These are phyloP conservation scores for Drosophila lini DNA, from an alignment of 1,140 invertebrate species.

Conservation along the genomic window DNA sequence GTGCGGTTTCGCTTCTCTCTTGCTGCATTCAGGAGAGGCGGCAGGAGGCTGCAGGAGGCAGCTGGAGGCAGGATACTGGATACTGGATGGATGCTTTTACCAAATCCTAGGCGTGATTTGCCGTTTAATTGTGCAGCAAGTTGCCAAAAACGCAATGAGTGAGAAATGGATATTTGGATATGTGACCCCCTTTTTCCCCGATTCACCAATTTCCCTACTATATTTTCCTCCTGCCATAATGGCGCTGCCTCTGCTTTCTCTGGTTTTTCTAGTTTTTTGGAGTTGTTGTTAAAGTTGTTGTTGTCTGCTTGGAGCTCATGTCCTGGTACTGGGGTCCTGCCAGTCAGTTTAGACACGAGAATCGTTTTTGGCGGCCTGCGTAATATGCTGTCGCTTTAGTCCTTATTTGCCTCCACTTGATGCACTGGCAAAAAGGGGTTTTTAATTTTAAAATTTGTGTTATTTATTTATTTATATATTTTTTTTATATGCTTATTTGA, in stretches of 20 bases:
- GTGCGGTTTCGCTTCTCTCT: conserved; percentile 48
- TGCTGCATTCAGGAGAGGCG: conserved; percentile 26
- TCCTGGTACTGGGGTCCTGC: conserved; percentile 27
- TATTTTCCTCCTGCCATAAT: conserved; percentile 7
- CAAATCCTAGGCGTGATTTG: conserved; percentile 76
- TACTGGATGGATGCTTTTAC: conserved; percentile 64
- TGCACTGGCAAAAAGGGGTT: background rate
- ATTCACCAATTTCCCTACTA: background rate
- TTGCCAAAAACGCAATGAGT: conserved; percentile 62
- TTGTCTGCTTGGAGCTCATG: conserved; percentile 11
- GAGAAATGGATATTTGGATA: conserved; percentile 62
- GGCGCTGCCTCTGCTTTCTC: conserved; percentile 13
- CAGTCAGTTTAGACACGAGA: conserved; percentile 53
- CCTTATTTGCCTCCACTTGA: background rate
- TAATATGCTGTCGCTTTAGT: conserved; percentile 22
- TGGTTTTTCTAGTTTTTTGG: background rate
- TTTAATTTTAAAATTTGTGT: background rate
- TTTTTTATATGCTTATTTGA: background rate
- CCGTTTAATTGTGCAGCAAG: conserved; percentile 79
- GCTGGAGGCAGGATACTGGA: conserved; percentile 18
- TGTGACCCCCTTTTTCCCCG: conserved; percentile 19
- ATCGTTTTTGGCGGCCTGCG: conserved; percentile 54
- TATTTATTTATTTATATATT: background rate
- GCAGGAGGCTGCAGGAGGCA: background rate
- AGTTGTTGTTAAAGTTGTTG: background rate